Base-by-base conservation (phyloP, 2,797 vertebrate genomes). In the Poeciliopsis presidionis region DNA sequence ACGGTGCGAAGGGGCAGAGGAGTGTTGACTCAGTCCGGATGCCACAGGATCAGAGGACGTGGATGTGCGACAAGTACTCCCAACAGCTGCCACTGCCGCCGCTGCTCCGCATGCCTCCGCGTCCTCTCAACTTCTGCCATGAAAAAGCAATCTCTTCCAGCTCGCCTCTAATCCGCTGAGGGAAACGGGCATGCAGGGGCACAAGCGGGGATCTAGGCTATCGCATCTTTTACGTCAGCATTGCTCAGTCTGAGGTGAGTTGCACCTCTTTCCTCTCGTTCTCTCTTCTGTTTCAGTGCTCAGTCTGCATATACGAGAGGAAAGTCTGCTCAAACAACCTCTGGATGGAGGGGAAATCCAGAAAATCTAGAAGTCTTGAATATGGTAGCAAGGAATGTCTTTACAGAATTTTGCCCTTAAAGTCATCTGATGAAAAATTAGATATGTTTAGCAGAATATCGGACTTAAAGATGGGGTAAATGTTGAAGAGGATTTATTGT, bases 231-330 rank as follows among this genome's bases (percentile, higher is more conserved):
- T 87, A 87, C 93, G 81, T 91, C 97, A 92, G 90, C 95, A 92
- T 94, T 93, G 90, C 88, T 86, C 90, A 89, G 89, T 91, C 91
- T 93, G 95, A 97, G 98, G 97, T 98, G 96, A 98, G 97, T 94
- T 82, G 77, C 87, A 81, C 77, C 77, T 78, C 74, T 89, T 81
- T 82, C 76, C 80, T 91, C 78, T 79, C n/a, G 67, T 86, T 79
- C 76, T 81, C 80, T 87, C 85, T 84, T 88, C 75, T 79, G 47
- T 88, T 87, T 88, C 90, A 88, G 85, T 88, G 91, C 80, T 88
- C 81, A 47, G 77, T 76, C 81, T 82, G 72, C 76, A 70, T 65
- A 78, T 84, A 84, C 59, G 72, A 41, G 22, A 63, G 47, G 71
- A 53, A 78, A 84, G 79, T 82, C 82, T 71, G 80, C 49, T 83